A percentile compares a stretch with the other conserved stretches of the same genome.
These are phyloP conservation scores for Elephantulus edwardii DNA, from an alignment of 2,113 vertebrate genomes.

Conservation along the genomic window DNA sequence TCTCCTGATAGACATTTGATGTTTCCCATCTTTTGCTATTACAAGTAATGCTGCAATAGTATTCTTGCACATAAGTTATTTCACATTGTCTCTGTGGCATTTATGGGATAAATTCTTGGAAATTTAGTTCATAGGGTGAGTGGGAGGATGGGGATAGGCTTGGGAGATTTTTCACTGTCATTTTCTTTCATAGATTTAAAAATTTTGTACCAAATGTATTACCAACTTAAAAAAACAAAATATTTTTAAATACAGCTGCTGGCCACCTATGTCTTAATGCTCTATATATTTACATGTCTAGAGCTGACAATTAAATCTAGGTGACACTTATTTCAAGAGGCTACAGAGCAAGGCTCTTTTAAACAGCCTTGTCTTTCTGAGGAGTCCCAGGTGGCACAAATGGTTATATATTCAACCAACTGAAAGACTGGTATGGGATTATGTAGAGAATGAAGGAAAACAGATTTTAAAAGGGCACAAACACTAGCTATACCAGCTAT, in stretches of 20 bases:
- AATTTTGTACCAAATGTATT: slow-evolving; percentile 63
- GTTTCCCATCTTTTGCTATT: slow-evolving; percentile 29
- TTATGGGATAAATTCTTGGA: slow-evolving; percentile 37
- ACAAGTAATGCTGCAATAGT: slow-evolving; percentile 10
- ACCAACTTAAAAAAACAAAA: slow-evolving; percentile 68
- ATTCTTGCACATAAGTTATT: slow-evolving; percentile 37
- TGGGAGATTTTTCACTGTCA: slow-evolving; percentile 51
- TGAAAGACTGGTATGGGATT: neutral
- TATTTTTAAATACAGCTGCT: slow-evolving; percentile 70
- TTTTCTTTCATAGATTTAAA: slow-evolving; percentile 10
- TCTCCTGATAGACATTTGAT: neutral
- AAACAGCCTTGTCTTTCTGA: neutral
- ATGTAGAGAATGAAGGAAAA: neutral
- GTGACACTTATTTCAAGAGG: slow-evolving; percentile 12
- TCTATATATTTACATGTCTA: neutral
- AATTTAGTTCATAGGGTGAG: neutral
- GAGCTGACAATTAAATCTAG: slow-evolving; percentile 37
- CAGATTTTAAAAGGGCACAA: slow-evolving; percentile 10
- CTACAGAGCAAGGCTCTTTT: slow-evolving; percentile 25
- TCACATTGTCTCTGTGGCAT: neutral
- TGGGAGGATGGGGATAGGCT: neutral
- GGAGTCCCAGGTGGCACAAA: neutral
- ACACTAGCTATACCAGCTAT: neutral
- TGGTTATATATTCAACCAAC: too few relatives aligned
- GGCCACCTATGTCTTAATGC: slow-evolving; percentile 25